These are phyloP conservation scores for Peromyscus eremicus DNA, from an alignment of 2,797 vertebrate species.

Conservation along the genomic window DNA sequence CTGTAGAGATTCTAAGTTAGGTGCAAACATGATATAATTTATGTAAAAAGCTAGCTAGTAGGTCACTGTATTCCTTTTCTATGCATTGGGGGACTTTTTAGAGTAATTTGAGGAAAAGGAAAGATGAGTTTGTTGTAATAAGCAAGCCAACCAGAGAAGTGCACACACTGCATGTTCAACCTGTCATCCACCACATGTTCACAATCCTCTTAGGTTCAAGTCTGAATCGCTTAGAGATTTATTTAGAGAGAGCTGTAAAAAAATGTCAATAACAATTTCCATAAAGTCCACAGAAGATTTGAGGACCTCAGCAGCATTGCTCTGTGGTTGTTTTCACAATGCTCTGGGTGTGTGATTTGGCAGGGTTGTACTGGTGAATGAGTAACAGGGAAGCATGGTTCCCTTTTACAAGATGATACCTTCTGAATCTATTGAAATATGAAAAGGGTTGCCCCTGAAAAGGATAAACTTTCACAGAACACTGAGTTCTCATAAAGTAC, in stretches of 20 bases:
- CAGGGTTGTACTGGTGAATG: too few species aligned
- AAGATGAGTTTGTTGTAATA: neutral
- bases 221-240: neutral
- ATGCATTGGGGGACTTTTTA: neutral
- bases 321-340: neutral
- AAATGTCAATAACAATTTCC: neutral
- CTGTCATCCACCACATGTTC: neutral
- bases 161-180: neutral
- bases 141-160: neutral
- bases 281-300: neutral
- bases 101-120: neutral
- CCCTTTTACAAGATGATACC: neutral
- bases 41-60: neutral
- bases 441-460: neutral
- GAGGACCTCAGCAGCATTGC: neutral
- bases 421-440: neutral
- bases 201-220: neutral
- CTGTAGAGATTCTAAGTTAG: constrained; percentile 13
- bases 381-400: neutral
- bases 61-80: neutral
- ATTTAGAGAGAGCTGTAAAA: neutral
- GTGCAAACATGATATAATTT: neutral
- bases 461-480: neutral
- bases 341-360: neutral
- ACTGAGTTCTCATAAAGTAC: neutral